Evolutionary conservation across 37 sponge, comb jelly and placozoan genomes (phyloP).

Genomic region (Aplysina aerophoba): DNA sequence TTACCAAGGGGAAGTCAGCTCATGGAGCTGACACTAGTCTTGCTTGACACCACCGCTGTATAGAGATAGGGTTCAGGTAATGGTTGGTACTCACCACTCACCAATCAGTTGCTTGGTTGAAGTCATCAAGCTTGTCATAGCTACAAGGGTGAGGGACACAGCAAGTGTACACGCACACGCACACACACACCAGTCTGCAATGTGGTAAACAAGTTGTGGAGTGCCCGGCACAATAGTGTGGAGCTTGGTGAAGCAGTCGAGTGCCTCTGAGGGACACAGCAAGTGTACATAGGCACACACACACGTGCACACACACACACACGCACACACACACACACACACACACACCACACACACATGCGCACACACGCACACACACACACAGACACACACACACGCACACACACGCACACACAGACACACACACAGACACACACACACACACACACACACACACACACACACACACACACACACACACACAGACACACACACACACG

Average conservation of each 20-base stretch:
- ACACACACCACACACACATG: not conserved
- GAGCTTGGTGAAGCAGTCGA: slow-evolving; percentile 90
- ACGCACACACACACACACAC: slow-evolving; percentile 43
- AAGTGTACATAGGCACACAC: not conserved
- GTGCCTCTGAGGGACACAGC: slow-evolving; percentile 38
- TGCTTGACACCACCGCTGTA: slow-evolving; percentile 44
- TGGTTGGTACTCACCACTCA: slow-evolving; percentile 9
- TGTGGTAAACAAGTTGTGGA: slow-evolving; percentile 86
- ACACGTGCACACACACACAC: not conserved
- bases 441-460: too few relatives aligned
- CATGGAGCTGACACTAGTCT: slow-evolving; percentile 93
- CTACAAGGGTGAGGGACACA: not conserved
- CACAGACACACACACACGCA: not conserved
- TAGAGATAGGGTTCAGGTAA: not conserved
- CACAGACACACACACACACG: too few relatives aligned
- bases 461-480: too few relatives aligned
- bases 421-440: not conserved
- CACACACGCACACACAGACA: slow-evolving; percentile 8
- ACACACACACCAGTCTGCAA: slow-evolving; percentile 80
- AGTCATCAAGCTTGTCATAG: slow-evolving; percentile 78
- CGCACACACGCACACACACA: not conserved
- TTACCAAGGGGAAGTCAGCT: slow-evolving; percentile 92
- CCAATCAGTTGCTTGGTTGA: slow-evolving; percentile 79
- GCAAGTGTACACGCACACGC: not conserved
- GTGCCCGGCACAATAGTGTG: slow-evolving; percentile 80